Evolutionary conservation across 2,888 invertebrate genomes (phyloP).

Genomic region (Glyphotaelius pellucidus): DNA sequence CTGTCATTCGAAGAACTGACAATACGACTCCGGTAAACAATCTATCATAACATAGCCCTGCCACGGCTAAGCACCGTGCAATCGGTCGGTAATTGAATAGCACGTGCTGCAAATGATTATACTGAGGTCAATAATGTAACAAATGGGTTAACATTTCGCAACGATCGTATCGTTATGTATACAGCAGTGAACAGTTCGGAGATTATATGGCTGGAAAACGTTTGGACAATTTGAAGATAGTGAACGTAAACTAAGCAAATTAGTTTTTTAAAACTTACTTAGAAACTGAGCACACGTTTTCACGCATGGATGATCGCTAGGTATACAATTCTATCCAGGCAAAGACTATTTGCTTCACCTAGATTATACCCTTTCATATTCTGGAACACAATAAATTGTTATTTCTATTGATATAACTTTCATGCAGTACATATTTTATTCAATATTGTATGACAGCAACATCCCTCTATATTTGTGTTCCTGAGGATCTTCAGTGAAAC

Average conservation of each 20-base stretch:
- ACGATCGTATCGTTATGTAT: slow-evolving; percentile 19
- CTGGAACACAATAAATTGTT: not conserved
- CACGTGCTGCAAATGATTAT: slow-evolving; percentile 41
- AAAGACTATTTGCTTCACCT: not conserved
- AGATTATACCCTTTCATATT: not conserved
- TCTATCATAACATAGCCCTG: slow-evolving; percentile 8
- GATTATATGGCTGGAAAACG: not conserved
- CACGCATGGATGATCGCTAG: not conserved
- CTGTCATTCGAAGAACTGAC: not conserved
- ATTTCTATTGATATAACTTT: not conserved
- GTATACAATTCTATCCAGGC: not conserved
- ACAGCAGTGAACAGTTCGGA: not conserved
- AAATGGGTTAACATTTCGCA: slow-evolving; percentile 49
- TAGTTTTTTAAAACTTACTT: not conserved
- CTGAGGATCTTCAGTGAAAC: too few relatives aligned
- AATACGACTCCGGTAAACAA: not conserved
- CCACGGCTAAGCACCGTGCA: not conserved
- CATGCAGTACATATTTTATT: too few relatives aligned
- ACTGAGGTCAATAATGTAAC: slow-evolving; percentile 42
- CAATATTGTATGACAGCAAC: too few relatives aligned
- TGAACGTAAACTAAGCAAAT: not conserved
- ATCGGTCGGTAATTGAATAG: slow-evolving; percentile 42
- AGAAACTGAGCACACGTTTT: not conserved
- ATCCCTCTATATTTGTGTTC: too few relatives aligned
- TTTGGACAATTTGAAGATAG: not conserved